Evolutionary conservation across 2,888 invertebrate species (phyloP), one percentile per base, ranked within the genome.

Genomic region (Tuta absoluta): DNA sequence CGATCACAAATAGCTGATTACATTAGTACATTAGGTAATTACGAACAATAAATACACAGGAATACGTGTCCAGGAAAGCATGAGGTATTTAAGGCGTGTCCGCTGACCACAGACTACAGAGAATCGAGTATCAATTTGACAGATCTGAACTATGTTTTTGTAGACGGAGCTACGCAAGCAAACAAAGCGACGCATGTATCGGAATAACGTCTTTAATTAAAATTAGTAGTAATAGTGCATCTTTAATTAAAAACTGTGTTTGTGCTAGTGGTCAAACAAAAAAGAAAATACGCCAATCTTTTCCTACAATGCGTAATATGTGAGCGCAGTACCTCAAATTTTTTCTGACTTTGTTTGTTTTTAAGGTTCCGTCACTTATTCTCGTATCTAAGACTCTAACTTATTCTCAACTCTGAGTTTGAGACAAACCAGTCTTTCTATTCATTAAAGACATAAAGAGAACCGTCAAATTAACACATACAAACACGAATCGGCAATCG

Each of bases 381-480:
- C n/a, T n/a, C n/a, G n/a, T n/a, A n/a, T n/a, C n/a, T n/a, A n/a
- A n/a, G n/a, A n/a, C n/a, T n/a, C n/a, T n/a, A n/a, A n/a, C n/a
- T n/a, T n/a, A n/a, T n/a, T n/a, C 33, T 33, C 33, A 33, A 33
- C 8, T 33, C 33, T n/a, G 10, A 7, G 8, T 33, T 33, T 10
- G 33, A 33, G 8, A 33, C 41, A 41, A 41, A 41, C 41, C 5
- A 14, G 41, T 7, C 23, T 51, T 5, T 56, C 33, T 21, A 33
- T 33, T 45, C 59, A 41, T 60, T 60, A 70, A 51, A 33, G 33
- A 4, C 33, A 33, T 10, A 33, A 33, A 33, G 33, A 33, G 21
- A 14, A 8, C 19, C 21, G 23, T 23, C 51, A 23, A 77, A 75
- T 75, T 75, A 76, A 74, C 73, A 73, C 69, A 68, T 69, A 68